Percentiles rank a stretch among this genome's conserved stretches.
These are phyloP conservation scores for Propithecus coquereli DNA, from an alignment of 2,113 vertebrate genomes.

Conservation along the genomic window DNA sequence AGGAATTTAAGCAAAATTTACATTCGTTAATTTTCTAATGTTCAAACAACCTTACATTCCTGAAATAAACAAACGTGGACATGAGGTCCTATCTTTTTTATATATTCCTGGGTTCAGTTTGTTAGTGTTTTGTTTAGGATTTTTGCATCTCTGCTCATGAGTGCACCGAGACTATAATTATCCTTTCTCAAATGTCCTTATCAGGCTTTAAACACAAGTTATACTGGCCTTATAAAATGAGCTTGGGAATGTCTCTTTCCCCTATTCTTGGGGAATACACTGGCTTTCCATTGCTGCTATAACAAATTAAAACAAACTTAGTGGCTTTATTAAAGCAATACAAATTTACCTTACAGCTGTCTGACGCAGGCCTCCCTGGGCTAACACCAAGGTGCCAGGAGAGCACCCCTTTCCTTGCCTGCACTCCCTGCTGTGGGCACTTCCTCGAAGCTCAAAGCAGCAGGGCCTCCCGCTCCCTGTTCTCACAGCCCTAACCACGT, in stretches of 20 bases:
- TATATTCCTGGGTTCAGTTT: neutral
- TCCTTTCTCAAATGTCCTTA: neutral
- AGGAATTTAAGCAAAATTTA: neutral
- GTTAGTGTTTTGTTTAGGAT: neutral
- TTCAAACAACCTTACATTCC: neutral
- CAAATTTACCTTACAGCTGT: neutral
- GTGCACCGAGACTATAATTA: neutral
- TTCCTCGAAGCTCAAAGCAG: neutral
- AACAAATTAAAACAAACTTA: neutral
- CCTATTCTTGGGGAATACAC: neutral
- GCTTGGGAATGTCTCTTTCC: neutral
- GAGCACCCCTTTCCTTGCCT: neutral
- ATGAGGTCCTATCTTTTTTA: neutral
- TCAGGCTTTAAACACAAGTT: neutral
- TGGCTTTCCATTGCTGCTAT: neutral
- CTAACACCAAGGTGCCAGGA: neutral
- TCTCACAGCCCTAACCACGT: neutral
- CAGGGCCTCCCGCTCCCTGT: neutral
- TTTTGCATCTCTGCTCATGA: neutral
- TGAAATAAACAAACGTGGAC: neutral
- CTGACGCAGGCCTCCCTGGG: neutral
- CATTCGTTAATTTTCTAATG: neutral
- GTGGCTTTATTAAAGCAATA: neutral
- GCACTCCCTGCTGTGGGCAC: neutral
- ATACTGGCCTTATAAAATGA: neutral